phyloP scores from a whole-genome alignment of 2,113 vertebrate genomes.

The Tetrax tetrax region DNA sequence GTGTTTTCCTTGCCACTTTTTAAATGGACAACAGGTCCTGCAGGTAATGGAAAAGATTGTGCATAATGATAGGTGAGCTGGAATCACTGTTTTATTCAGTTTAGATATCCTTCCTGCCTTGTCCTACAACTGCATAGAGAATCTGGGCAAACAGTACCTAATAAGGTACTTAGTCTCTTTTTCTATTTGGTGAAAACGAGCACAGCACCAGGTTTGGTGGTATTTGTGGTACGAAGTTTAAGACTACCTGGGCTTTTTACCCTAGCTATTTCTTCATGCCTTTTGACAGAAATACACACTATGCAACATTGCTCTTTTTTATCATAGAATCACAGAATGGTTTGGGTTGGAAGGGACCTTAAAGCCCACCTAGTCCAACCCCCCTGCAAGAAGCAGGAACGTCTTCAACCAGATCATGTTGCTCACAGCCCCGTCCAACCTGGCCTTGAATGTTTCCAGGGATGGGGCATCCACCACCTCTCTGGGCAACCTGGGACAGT shows the following conservation, averaged over 20 bases:
- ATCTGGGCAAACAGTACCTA: background rate
- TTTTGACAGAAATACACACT: background rate
- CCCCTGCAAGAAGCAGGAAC: no score
- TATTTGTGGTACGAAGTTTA: background rate
- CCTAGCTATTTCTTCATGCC: background rate
- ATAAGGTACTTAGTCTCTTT: background rate
- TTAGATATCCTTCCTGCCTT: background rate
- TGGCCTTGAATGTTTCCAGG: no score
- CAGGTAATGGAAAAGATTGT: background rate
- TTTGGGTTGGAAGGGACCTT: no score
- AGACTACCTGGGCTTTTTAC: background rate
- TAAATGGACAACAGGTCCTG: background rate
- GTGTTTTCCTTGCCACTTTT: background rate
- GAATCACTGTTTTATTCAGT: background rate
- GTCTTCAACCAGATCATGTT: no score
- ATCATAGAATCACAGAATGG: no score
- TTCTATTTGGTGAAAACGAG: background rate
- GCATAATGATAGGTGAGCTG: background rate
- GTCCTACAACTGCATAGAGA: background rate
- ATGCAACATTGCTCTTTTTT: accelerated
- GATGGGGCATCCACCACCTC: no score
- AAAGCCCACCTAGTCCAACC: no score
- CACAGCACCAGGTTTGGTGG: background rate
- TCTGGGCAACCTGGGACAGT: no score
- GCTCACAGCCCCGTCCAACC: no score